These are phyloP conservation scores for Dasysyrphus tricinctus DNA, from an alignment of 2,888 invertebrate species.

Conservation along the genomic window DNA sequence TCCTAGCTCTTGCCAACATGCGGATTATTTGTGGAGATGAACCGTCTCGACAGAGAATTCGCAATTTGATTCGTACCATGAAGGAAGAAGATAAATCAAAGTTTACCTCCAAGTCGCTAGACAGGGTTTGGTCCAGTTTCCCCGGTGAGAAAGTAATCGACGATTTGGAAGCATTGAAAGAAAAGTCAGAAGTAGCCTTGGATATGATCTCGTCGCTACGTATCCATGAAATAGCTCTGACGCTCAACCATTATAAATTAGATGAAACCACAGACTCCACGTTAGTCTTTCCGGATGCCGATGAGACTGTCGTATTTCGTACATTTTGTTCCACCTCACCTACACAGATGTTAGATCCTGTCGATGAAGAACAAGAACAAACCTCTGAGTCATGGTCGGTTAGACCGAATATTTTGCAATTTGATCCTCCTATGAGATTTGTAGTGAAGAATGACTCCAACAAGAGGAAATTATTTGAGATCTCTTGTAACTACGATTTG, in stretches of 20 bases:
- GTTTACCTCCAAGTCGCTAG: conserved; percentile 77
- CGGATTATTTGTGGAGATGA: conserved; percentile 85
- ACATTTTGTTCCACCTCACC: conserved; percentile 80
- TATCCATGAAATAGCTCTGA: conserved; percentile 81
- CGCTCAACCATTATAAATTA: conserved; percentile 80
- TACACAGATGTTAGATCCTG: conserved; percentile 79
- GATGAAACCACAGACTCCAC: conserved; percentile 80
- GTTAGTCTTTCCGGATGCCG: conserved; percentile 80
- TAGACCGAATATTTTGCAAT: conserved; percentile 77
- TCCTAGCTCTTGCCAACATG: conserved; percentile 84
- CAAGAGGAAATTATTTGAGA: conserved; percentile 80
- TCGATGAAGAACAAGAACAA: conserved; percentile 78
- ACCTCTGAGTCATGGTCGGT: conserved; percentile 79
- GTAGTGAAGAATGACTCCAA: conserved; percentile 78
- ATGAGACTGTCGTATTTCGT: conserved; percentile 82
- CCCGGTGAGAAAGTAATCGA: conserved; percentile 79
- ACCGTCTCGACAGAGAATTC: conserved; percentile 83
- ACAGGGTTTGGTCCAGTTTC: conserved; percentile 79
- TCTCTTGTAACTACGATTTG: conserved; percentile 79
- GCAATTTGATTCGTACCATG: conserved; percentile 79
- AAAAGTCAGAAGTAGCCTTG: conserved; percentile 79
- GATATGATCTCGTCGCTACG: conserved; percentile 80
- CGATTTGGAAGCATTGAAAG: conserved; percentile 79
- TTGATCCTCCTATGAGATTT: conserved; percentile 76
- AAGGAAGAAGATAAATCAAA: conserved; percentile 78